Percentiles rank a stretch among this genome's conserved stretches.
Evolutionary conservation across 2,888 invertebrate genomes (phyloP).

Genomic region (Biston betularia): DNA sequence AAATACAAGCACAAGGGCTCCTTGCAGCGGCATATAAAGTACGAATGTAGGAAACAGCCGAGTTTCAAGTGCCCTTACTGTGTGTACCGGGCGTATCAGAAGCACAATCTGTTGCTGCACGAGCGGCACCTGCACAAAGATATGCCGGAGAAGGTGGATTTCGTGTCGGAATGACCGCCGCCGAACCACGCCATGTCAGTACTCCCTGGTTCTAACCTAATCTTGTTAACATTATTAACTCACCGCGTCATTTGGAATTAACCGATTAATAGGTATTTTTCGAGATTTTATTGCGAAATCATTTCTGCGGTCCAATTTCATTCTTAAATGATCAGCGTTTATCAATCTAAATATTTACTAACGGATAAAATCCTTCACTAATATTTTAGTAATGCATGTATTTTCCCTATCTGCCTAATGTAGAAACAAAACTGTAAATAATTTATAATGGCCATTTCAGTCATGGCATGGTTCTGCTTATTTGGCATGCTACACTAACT

Average conservation of each 20-base stretch:
- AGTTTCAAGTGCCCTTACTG: slow-evolving; percentile 90
- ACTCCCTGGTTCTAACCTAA: slow-evolving; percentile 48
- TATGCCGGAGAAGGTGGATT: slow-evolving; percentile 84
- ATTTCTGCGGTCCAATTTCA: not conserved
- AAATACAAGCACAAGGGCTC: slow-evolving; percentile 93
- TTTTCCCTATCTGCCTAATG: not conserved
- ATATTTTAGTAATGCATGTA: slow-evolving; percentile 8
- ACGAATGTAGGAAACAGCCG: slow-evolving; percentile 91
- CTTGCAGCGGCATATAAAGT: slow-evolving; percentile 91
- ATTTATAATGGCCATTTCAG: slow-evolving; percentile 1
- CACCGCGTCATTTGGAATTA: slow-evolving; percentile 34
- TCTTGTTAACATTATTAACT: slow-evolving; percentile 29
- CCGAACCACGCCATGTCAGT: slow-evolving; percentile 69
- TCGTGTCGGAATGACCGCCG: slow-evolving; percentile 81
- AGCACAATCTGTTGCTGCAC: slow-evolving; percentile 86
- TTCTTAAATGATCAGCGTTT: not conserved
- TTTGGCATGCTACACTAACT: slow-evolving; percentile 36
- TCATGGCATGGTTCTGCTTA: slow-evolving; percentile 38
- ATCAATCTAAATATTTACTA: not conserved
- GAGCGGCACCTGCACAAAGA: slow-evolving; percentile 84
- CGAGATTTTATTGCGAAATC: too few species aligned
- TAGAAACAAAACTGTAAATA: not conserved
- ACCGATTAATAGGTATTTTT: not conserved
- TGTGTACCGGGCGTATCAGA: slow-evolving; percentile 89
- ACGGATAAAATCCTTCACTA: not conserved